phyloP scores from a whole-genome alignment of 2,113 vertebrate genomes.

The Athene noctua region DNA sequence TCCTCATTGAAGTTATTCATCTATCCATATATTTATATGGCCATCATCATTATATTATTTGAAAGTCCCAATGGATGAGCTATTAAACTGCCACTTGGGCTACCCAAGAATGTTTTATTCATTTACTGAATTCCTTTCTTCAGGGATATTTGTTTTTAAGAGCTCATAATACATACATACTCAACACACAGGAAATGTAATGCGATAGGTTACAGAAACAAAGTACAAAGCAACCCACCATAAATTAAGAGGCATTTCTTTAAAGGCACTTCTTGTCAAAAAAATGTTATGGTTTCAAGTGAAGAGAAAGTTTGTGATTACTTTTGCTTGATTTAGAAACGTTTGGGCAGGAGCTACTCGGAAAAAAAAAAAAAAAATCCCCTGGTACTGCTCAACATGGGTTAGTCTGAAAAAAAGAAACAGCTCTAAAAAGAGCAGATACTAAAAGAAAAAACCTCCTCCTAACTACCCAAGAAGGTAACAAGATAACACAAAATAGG shows the following conservation, averaged over 20 bases:
- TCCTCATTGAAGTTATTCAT: conserved; percentile 9
- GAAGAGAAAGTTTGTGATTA: conserved; percentile 10
- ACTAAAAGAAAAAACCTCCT: background rate
- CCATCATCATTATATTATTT: background rate
- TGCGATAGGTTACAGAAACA: conserved; percentile 8
- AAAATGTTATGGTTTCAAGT: conserved; percentile 36
- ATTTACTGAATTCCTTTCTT: conserved; percentile 45
- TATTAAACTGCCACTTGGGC: background rate
- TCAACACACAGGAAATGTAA: conserved; percentile 27
- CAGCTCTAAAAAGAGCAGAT: background rate
- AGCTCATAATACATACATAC: background rate
- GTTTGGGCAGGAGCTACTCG: background rate
- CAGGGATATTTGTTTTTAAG: conserved; percentile 42
- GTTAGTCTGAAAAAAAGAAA: background rate
- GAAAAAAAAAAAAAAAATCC: background rate
- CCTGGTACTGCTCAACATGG: background rate
- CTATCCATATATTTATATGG: conserved; percentile 20
- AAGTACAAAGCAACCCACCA: background rate
- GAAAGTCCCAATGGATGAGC: conserved; percentile 1
- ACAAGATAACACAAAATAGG: background rate
- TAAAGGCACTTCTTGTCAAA: conserved; percentile 33
- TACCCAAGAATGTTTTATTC: conserved; percentile 25
- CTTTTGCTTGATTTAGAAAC: background rate
- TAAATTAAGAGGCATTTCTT: background rate
- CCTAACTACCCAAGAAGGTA: background rate